Conservation (phyloP, 1,140 invertebrate species). For the Diplogasteroides magnus region DNA sequence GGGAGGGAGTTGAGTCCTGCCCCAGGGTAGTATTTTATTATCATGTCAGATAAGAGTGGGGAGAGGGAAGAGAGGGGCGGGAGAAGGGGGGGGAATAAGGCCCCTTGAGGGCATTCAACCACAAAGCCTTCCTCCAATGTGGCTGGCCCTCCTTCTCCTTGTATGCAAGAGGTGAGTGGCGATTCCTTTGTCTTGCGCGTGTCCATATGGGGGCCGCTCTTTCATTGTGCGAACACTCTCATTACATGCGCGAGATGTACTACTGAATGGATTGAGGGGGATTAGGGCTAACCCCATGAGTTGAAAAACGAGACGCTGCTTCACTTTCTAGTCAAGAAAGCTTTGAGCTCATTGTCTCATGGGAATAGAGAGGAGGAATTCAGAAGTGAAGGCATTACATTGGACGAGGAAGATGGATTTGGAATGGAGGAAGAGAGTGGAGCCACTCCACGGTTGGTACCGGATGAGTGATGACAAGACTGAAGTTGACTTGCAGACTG, state of each 20-base stretch:
- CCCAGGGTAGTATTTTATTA: background rate
- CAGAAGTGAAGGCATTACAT: background rate
- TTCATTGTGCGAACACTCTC: no score
- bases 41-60: background rate
- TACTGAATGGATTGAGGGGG: no score
- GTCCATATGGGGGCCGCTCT: background rate
- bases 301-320: no score
- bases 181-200: background rate
- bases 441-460: background rate
- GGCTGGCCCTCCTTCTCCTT: background rate
- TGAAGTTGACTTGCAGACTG: background rate
- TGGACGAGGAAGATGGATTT: background rate
- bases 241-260: no score
- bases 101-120: background rate
- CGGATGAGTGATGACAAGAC: background rate
- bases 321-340: no score
- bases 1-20: no score
- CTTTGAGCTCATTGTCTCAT: background rate
- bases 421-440: background rate
- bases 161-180: background rate
- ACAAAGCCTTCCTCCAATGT: background rate
- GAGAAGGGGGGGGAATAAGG: no score
- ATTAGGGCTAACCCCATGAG: no score
- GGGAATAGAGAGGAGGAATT: background rate
- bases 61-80: background rate